Conservation (phyloP, 2,888 invertebrate species). For the Xylota sylvarum region DNA sequence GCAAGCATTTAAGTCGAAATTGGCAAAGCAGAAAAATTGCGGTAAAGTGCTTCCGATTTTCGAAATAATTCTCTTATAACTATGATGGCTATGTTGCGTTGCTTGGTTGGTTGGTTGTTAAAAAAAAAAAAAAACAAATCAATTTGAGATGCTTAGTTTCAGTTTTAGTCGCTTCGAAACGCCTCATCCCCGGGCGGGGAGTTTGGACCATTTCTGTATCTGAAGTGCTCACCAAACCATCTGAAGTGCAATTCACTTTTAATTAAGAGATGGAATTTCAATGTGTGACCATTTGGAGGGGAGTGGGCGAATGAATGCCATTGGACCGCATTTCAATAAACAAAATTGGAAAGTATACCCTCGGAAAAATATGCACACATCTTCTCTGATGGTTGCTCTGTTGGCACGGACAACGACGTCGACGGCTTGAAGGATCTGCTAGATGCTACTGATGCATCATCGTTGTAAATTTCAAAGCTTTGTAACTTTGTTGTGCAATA, state of each 20-base stretch:
- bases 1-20: conserved; percentile 21
- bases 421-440: conserved; percentile 20
- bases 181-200: not conserved
- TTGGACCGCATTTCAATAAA: conserved; percentile 67
- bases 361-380: conserved; percentile 22
- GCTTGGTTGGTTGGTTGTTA: not conserved
- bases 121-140: conserved; percentile 40
- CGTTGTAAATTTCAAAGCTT: conserved; percentile 67
- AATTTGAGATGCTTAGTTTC: conserved; percentile 37
- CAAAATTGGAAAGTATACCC: conserved; percentile 59
- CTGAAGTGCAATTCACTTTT: conserved; percentile 71
- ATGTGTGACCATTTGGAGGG: conserved; percentile 50
- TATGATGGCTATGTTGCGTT: not conserved
- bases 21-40: conserved; percentile 44
- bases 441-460: conserved; percentile 66
- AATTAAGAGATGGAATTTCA: conserved; percentile 71
- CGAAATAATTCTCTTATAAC: conserved; percentile 31
- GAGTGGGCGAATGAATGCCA: not conserved
- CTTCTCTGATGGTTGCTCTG: conserved; percentile 8
- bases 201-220: conserved; percentile 60
- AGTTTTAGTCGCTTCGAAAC: conserved; percentile 16
- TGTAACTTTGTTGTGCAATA: conserved; percentile 70
- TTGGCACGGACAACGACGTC: not conserved
- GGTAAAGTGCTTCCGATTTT: conserved; percentile 40
- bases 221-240: conserved; percentile 68